Evolutionary conservation across 2,113 vertebrate genomes (phyloP).

Genomic region (Sialia sialis): DNA sequence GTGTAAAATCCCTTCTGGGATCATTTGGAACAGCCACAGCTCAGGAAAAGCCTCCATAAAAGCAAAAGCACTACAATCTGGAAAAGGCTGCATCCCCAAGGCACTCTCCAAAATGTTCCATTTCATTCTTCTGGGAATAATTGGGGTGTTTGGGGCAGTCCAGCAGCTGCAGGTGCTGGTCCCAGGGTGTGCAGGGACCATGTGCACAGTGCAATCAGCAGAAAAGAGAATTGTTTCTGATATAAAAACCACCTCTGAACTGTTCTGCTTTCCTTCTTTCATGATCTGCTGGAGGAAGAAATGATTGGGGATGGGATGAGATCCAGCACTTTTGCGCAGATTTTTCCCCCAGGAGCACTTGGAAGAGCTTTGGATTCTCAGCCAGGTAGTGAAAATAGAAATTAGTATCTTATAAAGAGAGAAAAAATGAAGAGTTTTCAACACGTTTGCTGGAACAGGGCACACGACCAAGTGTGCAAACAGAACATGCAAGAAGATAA

Average conservation of each 20-base stretch:
- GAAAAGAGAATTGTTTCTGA: not conserved
- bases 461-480: not conserved
- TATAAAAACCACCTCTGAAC: not conserved
- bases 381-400: not conserved
- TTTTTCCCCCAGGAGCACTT: not conserved
- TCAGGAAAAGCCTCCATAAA: not conserved
- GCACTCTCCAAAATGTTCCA: not conserved
- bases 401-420: not conserved
- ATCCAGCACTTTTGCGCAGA: not conserved
- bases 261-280: not conserved
- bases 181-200: not conserved
- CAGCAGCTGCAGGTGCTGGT: not conserved
- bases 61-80: not conserved
- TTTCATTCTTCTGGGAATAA: not conserved
- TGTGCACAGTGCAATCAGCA: fast-evolving
- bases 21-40: not conserved
- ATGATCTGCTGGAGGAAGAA: not conserved
- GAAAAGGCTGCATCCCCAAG: not conserved
- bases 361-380: not conserved
- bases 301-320: not conserved
- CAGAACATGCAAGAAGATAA: not conserved
- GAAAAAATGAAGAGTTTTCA: not conserved
- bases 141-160: fast-evolving
- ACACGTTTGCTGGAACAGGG: not conserved
- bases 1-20: not conserved